Evolutionary conservation across 2,888 invertebrate genomes (phyloP).

Genomic region (Stenchaetothrips biformis): DNA sequence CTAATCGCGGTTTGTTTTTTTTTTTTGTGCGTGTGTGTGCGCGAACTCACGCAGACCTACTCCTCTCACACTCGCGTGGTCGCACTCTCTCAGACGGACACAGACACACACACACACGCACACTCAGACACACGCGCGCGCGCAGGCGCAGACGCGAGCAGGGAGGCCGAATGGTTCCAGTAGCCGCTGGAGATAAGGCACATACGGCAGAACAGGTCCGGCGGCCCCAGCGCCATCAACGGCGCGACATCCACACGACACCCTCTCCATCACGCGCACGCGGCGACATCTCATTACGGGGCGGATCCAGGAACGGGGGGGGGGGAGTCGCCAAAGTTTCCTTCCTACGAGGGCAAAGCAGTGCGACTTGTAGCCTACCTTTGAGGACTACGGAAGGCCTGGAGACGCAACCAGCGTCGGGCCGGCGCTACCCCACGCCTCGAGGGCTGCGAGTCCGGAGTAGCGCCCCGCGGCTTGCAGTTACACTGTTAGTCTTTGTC

Average conservation of each 20-base stretch:
- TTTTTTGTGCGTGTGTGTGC: no score
- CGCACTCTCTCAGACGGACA: neutral
- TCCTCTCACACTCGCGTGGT: no score
- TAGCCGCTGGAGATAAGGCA: conserved; percentile 15
- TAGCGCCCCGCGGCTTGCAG: no score
- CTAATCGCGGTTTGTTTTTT: neutral
- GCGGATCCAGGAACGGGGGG: no score
- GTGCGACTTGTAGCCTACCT: no score
- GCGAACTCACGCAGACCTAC: neutral
- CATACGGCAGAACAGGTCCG: conserved; percentile 9
- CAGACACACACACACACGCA: neutral
- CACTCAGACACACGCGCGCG: neutral
- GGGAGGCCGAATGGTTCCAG: conserved; percentile 16
- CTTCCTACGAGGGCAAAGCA: no score
- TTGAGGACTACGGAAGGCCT: no score
- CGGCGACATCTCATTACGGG: neutral
- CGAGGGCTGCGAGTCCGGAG: no score
- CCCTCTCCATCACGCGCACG: conserved; percentile 13
- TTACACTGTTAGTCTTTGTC: no score
- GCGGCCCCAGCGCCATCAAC: neutral
- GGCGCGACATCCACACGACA: conserved; percentile 17
- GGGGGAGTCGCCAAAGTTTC: no score
- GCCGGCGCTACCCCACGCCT: no score
- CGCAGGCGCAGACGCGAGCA: neutral
- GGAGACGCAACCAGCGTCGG: no score